A percentile compares a stretch with the other conserved stretches of the same genome.
Conservation (phyloP, 2,113 vertebrate genomes). For the Carettochelys insculpta region DNA sequence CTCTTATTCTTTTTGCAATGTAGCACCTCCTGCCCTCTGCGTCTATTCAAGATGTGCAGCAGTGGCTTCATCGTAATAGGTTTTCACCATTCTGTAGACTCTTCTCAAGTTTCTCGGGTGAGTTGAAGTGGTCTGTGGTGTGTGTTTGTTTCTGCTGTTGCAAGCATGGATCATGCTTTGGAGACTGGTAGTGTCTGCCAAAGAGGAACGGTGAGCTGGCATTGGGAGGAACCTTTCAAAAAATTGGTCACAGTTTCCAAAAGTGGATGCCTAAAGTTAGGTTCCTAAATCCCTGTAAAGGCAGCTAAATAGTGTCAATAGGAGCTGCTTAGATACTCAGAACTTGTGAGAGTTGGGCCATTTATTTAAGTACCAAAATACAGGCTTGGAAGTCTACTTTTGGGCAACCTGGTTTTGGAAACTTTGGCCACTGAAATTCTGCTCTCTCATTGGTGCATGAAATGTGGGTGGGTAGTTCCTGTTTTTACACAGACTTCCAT, state of each 20-base stretch:
- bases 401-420: neutral
- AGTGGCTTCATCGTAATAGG: conserved; percentile 91
- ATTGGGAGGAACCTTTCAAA: neutral
- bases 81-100: conserved; percentile 93
- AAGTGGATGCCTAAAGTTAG: neutral
- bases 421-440: neutral
- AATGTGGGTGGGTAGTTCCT: neutral
- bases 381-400: neutral
- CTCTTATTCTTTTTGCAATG: conserved; percentile 85
- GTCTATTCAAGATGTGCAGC: conserved; percentile 90
- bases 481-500: neutral
- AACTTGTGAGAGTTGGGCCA: neutral
- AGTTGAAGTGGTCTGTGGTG: conserved; percentile 34
- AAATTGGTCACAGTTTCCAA: neutral
- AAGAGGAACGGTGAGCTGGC: neutral
- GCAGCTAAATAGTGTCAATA: neutral
- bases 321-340: neutral
- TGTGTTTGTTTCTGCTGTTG: neutral
- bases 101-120: conserved; percentile 93
- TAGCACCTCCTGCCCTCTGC: conserved; percentile 90
- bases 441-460: neutral
- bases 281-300: neutral
- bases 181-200: neutral
- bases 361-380: neutral
- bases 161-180: neutral